These are phyloP conservation scores for Cydia amplana DNA, from an alignment of 1,140 invertebrate species.

Conservation along the genomic window DNA sequence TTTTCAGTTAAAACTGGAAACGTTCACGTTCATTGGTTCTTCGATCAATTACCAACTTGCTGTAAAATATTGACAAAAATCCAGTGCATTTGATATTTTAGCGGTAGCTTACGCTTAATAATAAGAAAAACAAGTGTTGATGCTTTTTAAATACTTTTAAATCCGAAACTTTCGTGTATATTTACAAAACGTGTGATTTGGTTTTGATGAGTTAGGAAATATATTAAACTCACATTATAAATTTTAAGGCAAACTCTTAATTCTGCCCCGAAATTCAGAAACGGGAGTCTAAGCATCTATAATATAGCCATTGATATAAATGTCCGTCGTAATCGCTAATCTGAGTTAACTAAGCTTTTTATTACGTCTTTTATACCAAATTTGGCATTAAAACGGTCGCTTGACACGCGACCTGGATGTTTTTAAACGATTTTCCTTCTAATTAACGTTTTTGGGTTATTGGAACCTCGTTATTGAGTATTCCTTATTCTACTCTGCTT, in stretches of 20 bases:
- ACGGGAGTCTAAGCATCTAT: neutral
- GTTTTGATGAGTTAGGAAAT: too few species aligned
- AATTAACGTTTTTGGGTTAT: conserved; percentile 20
- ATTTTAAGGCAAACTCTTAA: neutral
- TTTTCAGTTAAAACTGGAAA: too few species aligned
- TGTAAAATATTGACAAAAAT: too few species aligned
- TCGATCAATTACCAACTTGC: too few species aligned
- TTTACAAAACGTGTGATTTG: too few species aligned
- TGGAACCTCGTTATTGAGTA: neutral
- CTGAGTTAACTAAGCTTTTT: conserved; percentile 27
- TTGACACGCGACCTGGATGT: conserved; percentile 18
- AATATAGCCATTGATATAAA: conserved; percentile 30
- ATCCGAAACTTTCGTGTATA: too few species aligned
- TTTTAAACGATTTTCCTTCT: conserved; percentile 19
- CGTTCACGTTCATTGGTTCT: too few species aligned
- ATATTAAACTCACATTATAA: too few species aligned
- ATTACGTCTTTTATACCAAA: conserved; percentile 23
- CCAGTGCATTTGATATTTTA: too few species aligned
- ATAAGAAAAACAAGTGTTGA: too few species aligned
- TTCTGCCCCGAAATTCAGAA: neutral
- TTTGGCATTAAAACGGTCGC: conserved; percentile 7
- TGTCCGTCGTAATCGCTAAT: conserved; percentile 28
- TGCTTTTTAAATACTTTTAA: too few species aligned
- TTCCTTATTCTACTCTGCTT: neutral
- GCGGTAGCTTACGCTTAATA: too few species aligned